A percentile compares a stretch with the other conserved stretches of the same genome.
Conservation (phyloP, 2,113 vertebrate species). For the Sardina pilchardus region DNA sequence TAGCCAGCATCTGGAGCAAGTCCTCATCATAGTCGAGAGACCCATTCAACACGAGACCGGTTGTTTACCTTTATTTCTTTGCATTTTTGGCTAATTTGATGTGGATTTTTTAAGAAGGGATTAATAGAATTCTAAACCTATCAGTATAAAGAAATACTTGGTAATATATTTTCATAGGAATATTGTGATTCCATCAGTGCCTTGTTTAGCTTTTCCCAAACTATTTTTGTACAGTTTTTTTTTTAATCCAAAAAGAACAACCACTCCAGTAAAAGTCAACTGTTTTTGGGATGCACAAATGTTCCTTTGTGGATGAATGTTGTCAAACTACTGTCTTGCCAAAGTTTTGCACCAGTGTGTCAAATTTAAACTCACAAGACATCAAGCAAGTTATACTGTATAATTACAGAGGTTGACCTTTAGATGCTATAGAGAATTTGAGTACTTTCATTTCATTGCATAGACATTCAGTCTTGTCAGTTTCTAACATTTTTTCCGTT, state of each 20-base stretch:
- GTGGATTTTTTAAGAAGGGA: not conserved
- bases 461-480: not conserved
- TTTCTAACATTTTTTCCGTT: not conserved
- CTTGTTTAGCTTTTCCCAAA: not conserved
- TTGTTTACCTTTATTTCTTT: not conserved
- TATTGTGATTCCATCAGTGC: constrained; percentile 29
- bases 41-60: not conserved
- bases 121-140: not conserved
- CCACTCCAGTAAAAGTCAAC: constrained; percentile 16
- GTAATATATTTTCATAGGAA: constrained; percentile 1
- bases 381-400: constrained; percentile 18
- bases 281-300: not conserved
- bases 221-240: not conserved
- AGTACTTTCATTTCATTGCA: constrained; percentile 11
- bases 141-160: not conserved
- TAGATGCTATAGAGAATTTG: not conserved
- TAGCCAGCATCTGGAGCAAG: not conserved
- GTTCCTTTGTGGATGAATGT: constrained; percentile 4
- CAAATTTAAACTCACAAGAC: constrained; percentile 42
- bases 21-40: not conserved
- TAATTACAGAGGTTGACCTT: constrained; percentile 29
- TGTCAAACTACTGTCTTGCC: constrained; percentile 42
- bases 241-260: constrained; percentile 16
- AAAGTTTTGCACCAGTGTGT: constrained; percentile 32
- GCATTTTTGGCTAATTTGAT: not conserved